Conservation (phyloP, 2,888 invertebrate genomes). For the Tenodera sinensis region DNA sequence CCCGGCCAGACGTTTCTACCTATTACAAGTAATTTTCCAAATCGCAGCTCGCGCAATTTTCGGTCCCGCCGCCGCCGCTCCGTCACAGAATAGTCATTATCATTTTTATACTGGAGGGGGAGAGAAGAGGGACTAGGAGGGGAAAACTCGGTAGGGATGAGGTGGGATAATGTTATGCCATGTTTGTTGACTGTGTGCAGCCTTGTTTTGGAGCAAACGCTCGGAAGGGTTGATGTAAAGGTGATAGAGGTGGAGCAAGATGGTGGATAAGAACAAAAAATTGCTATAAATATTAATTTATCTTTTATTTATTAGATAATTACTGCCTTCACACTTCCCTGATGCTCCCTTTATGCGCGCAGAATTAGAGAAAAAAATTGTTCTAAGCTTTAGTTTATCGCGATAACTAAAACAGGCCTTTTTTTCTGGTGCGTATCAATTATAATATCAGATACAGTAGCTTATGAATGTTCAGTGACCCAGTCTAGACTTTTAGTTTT, state of each 20-base stretch:
- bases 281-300: not conserved
- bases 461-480: not conserved
- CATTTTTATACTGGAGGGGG: conserved; percentile 19
- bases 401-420: not conserved
- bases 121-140: not conserved
- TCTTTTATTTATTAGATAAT: not conserved
- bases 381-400: not conserved
- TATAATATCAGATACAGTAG: not conserved
- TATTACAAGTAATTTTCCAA: conserved; percentile 28
- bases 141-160: not conserved
- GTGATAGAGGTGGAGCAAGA: not conserved
- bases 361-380: not conserved
- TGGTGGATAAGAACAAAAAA: not conserved
- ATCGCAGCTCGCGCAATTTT: conserved; percentile 28
- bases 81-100: conserved; percentile 14
- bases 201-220: not conserved
- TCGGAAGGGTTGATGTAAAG: not conserved
- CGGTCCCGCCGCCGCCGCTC: not conserved
- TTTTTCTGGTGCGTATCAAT: not conserved
- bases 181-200: not conserved
- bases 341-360: not conserved
- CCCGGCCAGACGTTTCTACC: conserved; percentile 23
- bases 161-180: not conserved
- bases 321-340: not conserved
- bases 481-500: not conserved